These are phyloP conservation scores for Drosophila eohydei DNA, from an alignment of 2,888 invertebrate genomes.

Conservation along the genomic window DNA sequence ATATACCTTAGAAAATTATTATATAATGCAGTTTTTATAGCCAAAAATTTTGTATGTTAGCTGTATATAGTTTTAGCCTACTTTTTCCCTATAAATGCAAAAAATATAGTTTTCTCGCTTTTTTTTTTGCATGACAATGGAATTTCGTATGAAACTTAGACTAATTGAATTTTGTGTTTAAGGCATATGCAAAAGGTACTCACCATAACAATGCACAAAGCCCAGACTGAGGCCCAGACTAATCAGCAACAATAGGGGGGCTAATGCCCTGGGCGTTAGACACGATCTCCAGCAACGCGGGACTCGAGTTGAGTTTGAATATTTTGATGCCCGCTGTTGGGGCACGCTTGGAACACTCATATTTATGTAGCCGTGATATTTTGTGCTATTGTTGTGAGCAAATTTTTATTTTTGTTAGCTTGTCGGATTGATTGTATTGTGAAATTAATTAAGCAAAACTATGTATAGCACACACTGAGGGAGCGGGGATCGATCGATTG, in stretches of 20 bases:
- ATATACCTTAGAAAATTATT: too few species aligned
- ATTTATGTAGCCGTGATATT: constrained; percentile 58
- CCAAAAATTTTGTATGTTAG: neutral
- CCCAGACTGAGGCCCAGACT: constrained; percentile 63
- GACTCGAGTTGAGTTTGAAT: constrained; percentile 22
- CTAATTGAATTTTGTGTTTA: constrained; percentile 37
- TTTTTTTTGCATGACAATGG: constrained; percentile 7
- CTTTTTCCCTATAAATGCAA: neutral
- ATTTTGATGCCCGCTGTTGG: constrained; percentile 69
- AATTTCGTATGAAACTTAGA: constrained; percentile 12
- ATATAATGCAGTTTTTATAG: neutral
- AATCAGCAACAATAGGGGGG: constrained; percentile 67
- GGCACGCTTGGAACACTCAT: constrained; percentile 80
- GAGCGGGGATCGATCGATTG: constrained; percentile 33
- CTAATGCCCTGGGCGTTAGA: constrained; percentile 41
- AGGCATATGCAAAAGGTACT: constrained; percentile 51
- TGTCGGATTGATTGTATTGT: constrained; percentile 60
- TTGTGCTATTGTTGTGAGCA: constrained; percentile 50
- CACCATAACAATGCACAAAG: constrained; percentile 73
- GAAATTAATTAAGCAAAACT: constrained; percentile 71
- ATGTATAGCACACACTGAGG: constrained; percentile 55
- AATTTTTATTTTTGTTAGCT: constrained; percentile 36
- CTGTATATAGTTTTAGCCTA: neutral
- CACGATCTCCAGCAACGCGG: constrained; percentile 38
- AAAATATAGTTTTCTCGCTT: too few species aligned